Conservation (phyloP, 2,113 vertebrate genomes). For the Apaloderma vittatum region DNA sequence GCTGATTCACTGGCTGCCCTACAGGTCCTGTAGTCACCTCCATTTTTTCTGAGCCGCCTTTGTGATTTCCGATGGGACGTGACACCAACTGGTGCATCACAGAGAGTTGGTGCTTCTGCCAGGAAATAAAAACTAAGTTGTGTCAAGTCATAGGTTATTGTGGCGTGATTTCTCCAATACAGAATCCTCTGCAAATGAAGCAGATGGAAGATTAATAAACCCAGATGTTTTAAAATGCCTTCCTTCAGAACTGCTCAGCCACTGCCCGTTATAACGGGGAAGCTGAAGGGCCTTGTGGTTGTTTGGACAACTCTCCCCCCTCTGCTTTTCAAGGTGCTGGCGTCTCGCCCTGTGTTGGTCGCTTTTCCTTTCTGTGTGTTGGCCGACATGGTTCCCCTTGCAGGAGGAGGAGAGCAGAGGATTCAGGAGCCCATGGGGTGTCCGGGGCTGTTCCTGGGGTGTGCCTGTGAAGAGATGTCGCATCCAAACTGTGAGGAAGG, state of each 20-base stretch:
- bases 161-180: too few species aligned
- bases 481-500: neutral
- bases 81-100: neutral
- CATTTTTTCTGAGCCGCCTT: neutral
- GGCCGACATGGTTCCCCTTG: neutral
- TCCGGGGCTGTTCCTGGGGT: neutral
- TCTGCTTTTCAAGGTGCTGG: neutral
- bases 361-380: neutral
- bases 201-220: neutral
- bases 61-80: neutral
- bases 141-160: neutral
- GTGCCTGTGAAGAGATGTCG: neutral
- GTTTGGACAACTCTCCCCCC: neutral
- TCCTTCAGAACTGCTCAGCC: neutral
- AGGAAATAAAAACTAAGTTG: too few species aligned
- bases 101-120: neutral
- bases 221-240: neutral
- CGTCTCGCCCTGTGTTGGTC: too few species aligned
- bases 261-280: fast-evolving
- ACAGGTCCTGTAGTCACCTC: neutral
- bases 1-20: fast-evolving
- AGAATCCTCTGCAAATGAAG: neutral
- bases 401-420: neutral
- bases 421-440: neutral
- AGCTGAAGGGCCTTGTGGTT: neutral